A percentile compares a stretch with the other conserved stretches of the same genome.
Conservation (phyloP, 2,113 vertebrate species). For the Leucoraja erinaceus region DNA sequence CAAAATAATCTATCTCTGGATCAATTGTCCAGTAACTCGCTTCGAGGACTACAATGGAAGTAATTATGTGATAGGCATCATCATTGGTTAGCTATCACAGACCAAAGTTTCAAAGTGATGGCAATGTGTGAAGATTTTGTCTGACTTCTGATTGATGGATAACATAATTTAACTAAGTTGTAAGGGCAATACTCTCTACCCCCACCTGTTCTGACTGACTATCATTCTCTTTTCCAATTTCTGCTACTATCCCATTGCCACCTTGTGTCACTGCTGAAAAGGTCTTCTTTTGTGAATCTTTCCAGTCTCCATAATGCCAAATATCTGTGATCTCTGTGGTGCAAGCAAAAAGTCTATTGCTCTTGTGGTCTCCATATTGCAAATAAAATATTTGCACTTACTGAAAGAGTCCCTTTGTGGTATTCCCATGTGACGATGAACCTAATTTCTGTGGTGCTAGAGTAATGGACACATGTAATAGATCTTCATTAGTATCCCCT, state of each 20-base stretch:
- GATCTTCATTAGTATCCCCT: not conserved
- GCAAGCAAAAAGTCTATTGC: not conserved
- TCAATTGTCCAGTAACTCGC: too few species aligned
- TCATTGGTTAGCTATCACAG: not conserved
- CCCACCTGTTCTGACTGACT: not conserved
- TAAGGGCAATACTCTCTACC: not conserved
- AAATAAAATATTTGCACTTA: not conserved
- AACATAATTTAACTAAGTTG: not conserved
- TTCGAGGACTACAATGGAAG: too few species aligned
- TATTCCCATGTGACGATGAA: not conserved
- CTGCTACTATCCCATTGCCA: not conserved
- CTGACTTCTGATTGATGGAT: not conserved
- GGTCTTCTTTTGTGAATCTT: not conserved
- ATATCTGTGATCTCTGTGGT: not conserved
- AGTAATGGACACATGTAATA: not conserved
- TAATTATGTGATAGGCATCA: not conserved
- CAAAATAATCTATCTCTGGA: too few species aligned
- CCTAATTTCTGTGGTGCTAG: not conserved
- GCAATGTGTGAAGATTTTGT: constrained; percentile 5
- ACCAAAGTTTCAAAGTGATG: not conserved
- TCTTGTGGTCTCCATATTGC: not conserved
- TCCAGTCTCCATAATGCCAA: not conserved
- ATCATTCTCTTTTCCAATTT: not conserved
- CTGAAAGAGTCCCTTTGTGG: not conserved
- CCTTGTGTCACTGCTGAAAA: not conserved